These are phyloP conservation scores for Drosophila setifemur DNA, from an alignment of 1,140 invertebrate species.

Conservation along the genomic window DNA sequence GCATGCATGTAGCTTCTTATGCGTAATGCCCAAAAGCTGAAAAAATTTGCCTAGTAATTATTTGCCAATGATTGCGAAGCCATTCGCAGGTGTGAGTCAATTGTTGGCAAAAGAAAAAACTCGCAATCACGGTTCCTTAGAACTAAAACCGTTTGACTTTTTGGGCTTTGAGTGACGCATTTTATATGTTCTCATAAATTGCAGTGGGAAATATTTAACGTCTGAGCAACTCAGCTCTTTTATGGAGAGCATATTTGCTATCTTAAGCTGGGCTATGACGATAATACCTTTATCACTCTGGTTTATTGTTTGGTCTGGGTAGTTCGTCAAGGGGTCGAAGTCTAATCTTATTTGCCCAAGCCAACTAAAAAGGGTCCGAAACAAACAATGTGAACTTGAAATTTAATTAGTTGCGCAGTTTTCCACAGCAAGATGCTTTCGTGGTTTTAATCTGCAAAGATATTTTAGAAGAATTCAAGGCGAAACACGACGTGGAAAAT, in stretches of 20 bases:
- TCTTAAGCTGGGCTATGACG: slow-evolving; percentile 7
- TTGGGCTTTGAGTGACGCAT: slow-evolving; percentile 17
- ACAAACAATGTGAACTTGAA: neutral
- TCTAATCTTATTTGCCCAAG: slow-evolving; percentile 28
- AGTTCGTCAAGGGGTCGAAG: neutral
- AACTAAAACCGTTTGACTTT: slow-evolving; percentile 4
- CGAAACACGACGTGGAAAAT: no score
- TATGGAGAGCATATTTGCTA: neutral
- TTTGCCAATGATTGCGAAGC: neutral
- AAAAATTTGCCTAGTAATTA: slow-evolving; percentile 12
- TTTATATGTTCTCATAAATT: slow-evolving; percentile 7
- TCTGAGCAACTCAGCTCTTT: slow-evolving; percentile 9
- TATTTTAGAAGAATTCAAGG: no score
- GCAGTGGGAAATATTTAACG: slow-evolving; percentile 35
- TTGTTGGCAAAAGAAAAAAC: neutral
- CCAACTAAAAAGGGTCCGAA: slow-evolving; percentile 5
- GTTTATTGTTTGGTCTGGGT: neutral
- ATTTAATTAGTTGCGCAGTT: neutral
- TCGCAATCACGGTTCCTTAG: slow-evolving; percentile 10
- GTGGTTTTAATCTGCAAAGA: no score
- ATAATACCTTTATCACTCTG: neutral
- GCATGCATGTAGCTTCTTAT: no score
- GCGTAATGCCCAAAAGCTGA: neutral
- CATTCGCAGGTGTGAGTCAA: slow-evolving; percentile 6
- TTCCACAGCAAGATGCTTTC: no score